Percentiles rank a stretch among this genome's conserved stretches.
phyloP scores from a whole-genome alignment of 1,140 invertebrate species.

The Atopsyche davidsoni region DNA sequence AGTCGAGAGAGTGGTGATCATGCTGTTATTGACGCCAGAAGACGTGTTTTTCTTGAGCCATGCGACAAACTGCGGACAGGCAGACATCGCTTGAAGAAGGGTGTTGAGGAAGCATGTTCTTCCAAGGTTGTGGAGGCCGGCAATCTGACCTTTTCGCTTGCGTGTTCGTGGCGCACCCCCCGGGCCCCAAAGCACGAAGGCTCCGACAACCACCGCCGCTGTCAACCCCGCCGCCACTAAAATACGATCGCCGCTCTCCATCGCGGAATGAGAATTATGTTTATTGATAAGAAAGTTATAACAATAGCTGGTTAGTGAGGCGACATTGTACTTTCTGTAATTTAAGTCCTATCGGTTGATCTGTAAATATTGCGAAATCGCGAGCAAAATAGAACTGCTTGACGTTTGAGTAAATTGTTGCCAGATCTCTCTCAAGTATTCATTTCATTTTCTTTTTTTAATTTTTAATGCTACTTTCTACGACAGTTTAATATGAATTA shows the following conservation, averaged over 20 bases:
- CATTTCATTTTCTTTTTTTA: too few species aligned
- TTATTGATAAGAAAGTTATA: neutral
- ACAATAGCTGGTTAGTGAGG: neutral
- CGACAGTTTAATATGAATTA: too few species aligned
- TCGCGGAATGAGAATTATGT: constrained; percentile 29
- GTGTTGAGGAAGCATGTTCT: constrained; percentile 85
- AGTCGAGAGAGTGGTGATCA: constrained; percentile 57
- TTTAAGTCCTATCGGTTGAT: neutral
- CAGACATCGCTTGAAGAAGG: constrained; percentile 73
- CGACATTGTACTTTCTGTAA: neutral
- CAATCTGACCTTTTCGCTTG: constrained; percentile 60
- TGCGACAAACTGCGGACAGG: constrained; percentile 70
- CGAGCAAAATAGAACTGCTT: constrained; percentile 12
- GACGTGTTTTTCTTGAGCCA: constrained; percentile 68
- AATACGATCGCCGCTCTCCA: constrained; percentile 61
- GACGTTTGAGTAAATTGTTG: constrained; percentile 7
- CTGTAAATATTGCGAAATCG: neutral
- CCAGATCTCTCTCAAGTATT: too few species aligned
- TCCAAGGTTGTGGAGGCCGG: constrained; percentile 78
- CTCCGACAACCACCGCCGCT: constrained; percentile 67
- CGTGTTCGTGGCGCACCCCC: constrained; percentile 49
- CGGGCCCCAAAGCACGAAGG: constrained; percentile 74
- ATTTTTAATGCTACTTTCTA: too few species aligned
- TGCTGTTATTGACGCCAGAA: constrained; percentile 51
- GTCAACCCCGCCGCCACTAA: constrained; percentile 66